Conservation (phyloP, 2,888 invertebrate genomes). For the Synergus japonicus region DNA sequence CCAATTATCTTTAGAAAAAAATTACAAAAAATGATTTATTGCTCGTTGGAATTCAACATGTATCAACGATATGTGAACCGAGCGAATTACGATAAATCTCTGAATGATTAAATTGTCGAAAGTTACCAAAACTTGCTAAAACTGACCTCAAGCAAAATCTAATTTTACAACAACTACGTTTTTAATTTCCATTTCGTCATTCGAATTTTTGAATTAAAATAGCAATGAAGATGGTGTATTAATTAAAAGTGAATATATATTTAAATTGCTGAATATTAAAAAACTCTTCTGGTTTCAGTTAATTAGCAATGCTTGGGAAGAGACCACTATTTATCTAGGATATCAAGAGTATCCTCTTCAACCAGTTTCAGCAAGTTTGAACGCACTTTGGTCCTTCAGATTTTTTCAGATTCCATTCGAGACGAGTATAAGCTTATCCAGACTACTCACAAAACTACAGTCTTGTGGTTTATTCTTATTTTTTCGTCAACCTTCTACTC, state of each 20-base stretch:
- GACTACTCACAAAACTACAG: conserved; percentile 18
- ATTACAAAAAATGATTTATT: conserved; percentile 27
- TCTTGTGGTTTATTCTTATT: conserved; percentile 31
- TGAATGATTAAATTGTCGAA: neutral
- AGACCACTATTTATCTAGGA: conserved; percentile 12
- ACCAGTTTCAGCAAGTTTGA: conserved; percentile 25
- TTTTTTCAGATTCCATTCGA: neutral
- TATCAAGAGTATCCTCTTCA: conserved; percentile 18
- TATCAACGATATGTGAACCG: conserved; percentile 24
- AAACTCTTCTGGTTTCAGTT: conserved; percentile 5
- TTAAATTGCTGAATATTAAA: conserved; percentile 11
- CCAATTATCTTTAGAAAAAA: neutral
- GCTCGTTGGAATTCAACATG: conserved; percentile 10
- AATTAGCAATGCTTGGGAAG: conserved; percentile 15
- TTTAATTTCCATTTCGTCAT: neutral
- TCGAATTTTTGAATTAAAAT: neutral
- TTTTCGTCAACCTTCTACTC: conserved; percentile 27
- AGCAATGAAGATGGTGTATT: neutral
- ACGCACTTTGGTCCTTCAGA: conserved; percentile 3
- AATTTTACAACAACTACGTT: neutral
- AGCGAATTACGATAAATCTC: conserved; percentile 4
- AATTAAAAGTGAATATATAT: neutral
- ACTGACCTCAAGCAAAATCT: neutral
- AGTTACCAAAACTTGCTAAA: neutral
- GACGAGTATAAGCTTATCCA: neutral